phyloP scores from a whole-genome alignment of 37 sponge, comb jelly and placozoan genomes.

The Aplysina aerophoba region DNA sequence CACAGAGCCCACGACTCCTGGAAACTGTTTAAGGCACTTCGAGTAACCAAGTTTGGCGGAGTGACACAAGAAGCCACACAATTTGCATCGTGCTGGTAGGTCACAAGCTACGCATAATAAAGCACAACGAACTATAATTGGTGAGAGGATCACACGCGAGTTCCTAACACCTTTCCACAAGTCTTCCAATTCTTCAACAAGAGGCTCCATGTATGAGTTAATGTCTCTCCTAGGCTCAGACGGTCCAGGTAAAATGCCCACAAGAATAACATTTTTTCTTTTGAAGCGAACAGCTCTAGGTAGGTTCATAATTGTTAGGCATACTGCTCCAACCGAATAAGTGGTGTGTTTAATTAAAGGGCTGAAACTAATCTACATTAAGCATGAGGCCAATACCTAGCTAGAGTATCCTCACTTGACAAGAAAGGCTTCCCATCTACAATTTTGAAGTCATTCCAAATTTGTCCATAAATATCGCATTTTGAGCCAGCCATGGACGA shows the following conservation, averaged over 20 bases:
- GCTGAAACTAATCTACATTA: conserved; percentile 27
- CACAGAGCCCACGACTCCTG: background rate
- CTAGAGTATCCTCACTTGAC: background rate
- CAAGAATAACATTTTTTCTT: conserved; percentile 38
- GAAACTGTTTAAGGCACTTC: background rate
- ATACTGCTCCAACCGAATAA: conserved; percentile 42
- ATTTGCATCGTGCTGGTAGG: background rate
- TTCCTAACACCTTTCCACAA: conserved; percentile 33
- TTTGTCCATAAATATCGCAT: conserved; percentile 67
- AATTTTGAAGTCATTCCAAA: conserved; percentile 55
- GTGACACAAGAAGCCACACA: background rate
- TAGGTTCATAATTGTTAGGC: conserved; percentile 34
- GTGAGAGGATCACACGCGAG: background rate
- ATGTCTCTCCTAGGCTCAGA: conserved; percentile 29
- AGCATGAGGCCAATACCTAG: conserved; percentile 21
- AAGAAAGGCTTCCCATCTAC: conserved; percentile 43
- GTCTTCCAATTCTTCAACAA: conserved; percentile 36
- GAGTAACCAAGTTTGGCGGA: background rate
- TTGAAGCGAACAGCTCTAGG: conserved; percentile 32
- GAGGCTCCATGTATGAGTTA: conserved; percentile 37
- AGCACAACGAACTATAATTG: conserved; percentile 26
- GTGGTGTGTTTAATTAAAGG: conserved; percentile 20
- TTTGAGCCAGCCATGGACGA: background rate
- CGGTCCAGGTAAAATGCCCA: conserved; percentile 51
- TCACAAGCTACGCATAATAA: conserved; percentile 19